Evolutionary conservation across 2,888 invertebrate species (phyloP).

Genomic region (Rugalucina vietnamica): DNA sequence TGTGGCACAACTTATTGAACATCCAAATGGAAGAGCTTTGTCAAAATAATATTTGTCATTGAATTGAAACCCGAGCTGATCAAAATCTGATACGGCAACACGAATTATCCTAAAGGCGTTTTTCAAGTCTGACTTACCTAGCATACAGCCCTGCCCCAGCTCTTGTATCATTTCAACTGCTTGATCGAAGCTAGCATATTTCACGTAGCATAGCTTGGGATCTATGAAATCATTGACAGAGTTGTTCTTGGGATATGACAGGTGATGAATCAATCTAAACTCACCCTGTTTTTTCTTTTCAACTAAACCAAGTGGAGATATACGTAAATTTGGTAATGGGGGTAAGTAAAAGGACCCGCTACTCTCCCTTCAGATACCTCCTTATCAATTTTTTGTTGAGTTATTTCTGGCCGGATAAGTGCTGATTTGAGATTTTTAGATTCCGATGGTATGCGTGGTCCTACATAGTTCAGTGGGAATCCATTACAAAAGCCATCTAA

Average conservation of each 20-base stretch:
- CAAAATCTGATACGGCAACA: neutral
- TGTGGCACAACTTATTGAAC: neutral
- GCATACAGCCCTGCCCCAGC: constrained; percentile 22
- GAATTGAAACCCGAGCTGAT: constrained; percentile 21
- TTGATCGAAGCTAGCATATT: constrained; percentile 33
- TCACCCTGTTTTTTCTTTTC: constrained; percentile 9
- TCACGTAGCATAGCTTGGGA: constrained; percentile 27
- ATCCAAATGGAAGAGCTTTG: neutral
- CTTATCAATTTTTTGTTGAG: constrained; percentile 12
- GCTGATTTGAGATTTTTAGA: constrained; percentile 13
- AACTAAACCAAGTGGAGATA: constrained; percentile 22
- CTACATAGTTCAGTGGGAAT: neutral
- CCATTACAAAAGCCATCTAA: neutral
- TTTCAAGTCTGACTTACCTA: constrained; percentile 14
- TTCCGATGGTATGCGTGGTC: neutral
- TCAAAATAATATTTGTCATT: constrained; percentile 28
- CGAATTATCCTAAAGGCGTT: neutral
- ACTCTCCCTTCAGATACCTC: constrained; percentile 34
- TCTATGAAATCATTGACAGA: constrained; percentile 47
- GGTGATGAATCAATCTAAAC: constrained; percentile 42
- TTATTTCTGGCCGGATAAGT: neutral
- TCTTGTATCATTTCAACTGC: neutral
- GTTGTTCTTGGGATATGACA: constrained; percentile 30
- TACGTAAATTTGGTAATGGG: constrained; percentile 13
- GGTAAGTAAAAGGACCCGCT: constrained; percentile 22